phyloP scores from a whole-genome alignment of 2,113 vertebrate genomes.

The Limnothrissa miodon region DNA sequence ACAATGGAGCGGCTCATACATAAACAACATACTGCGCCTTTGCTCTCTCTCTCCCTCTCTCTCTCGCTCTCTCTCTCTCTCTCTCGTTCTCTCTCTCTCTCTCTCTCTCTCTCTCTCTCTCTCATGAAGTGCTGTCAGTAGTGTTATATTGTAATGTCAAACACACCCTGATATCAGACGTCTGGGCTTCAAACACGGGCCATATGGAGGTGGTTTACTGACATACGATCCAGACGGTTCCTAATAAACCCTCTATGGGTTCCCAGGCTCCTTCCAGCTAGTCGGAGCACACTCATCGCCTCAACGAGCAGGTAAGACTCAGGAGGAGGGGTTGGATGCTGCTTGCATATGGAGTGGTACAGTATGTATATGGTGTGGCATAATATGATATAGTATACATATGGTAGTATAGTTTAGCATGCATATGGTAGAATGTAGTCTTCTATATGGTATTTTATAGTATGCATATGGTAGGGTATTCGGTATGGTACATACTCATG shows the following conservation, averaged over 20 bases:
- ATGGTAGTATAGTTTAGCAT: too few species aligned
- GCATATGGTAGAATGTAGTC: too few species aligned
- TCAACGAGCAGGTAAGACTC: background rate
- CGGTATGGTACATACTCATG: too few species aligned
- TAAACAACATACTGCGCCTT: conserved; percentile 1
- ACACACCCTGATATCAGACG: background rate
- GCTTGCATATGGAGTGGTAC: background rate
- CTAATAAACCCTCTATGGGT: background rate
- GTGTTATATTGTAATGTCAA: background rate
- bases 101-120: background rate
- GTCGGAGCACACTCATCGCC: background rate
- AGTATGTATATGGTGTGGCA: too few species aligned
- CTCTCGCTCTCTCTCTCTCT: background rate
- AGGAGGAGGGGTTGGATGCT: background rate
- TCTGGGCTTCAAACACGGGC: background rate
- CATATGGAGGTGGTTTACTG: conserved; percentile 14
- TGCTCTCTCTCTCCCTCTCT: background rate
- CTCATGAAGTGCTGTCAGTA: background rate
- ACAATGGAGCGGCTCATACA: background rate
- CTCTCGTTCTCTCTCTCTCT: background rate
- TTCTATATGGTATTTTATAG: too few species aligned
- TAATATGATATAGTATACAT: too few species aligned
- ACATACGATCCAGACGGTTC: background rate
- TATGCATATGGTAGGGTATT: too few species aligned
- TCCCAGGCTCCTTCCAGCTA: background rate